Evolutionary conservation across 2,888 invertebrate genomes (phyloP), one percentile per base, ranked within the genome.

Genomic region (Tubulanus polymorphus): DNA sequence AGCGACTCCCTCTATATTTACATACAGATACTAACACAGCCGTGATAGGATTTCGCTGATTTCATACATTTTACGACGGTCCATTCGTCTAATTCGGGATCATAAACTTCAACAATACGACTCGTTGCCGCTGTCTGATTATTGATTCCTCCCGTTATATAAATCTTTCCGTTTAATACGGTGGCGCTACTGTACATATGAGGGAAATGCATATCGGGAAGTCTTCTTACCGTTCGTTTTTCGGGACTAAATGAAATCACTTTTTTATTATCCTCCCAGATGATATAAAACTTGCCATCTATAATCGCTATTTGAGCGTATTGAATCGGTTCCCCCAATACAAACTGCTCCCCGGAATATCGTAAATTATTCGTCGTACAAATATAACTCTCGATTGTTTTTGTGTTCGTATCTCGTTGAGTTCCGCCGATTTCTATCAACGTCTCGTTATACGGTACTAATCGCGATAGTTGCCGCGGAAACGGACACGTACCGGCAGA

Each of bases 221-320:
- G 64, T 41, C 65, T 60, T 32, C 71, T 67, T 66, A 76, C 75
- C 55, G 72, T 75, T 48, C 75, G 61, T 56, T 71, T 75, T 49
- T 68, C 63, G 12, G 75, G 75, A 56, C 75, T 71, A 18, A 78
- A 63, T 3, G 73, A 69, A 54, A 76, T 74, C 56, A 76, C 60
- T 58, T 74, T 74, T 56, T 68, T 69, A 1, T 68, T 59, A 56
- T 76, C 74, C 55, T 76, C 73, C 76, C 78, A 78, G n/a, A 78
- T 66, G 54, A 78, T 76, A 64, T 75, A 76, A 61, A 76, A 74
- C 25, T 74, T 67, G 6, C 65, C 68, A 56, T 72, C 68, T 18
- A 76, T 62, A n/a, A 72, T 70, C 18, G 73, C 67, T 48, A 76
- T 70, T 60, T 75, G 70, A 47, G 74, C 67, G 62, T 59, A 69